Conservation (phyloP, 1,140 invertebrate species). For the Propsilocerus akamusi region DNA sequence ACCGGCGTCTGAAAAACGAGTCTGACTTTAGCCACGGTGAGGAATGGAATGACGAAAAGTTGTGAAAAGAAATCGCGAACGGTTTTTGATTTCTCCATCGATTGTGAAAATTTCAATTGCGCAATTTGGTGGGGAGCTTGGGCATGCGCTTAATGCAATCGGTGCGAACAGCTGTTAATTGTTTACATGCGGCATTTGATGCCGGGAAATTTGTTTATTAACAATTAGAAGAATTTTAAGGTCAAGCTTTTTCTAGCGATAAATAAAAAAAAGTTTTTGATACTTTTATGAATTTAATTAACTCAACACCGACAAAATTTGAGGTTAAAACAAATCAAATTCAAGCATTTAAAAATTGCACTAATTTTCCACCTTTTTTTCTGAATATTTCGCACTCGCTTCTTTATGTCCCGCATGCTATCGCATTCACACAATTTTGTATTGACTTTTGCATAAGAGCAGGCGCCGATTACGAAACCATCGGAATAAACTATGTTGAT, state of each 20-base stretch:
- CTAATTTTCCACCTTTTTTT: neutral
- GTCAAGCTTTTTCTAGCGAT: neutral
- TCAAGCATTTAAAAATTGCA: neutral
- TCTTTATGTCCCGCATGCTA: neutral
- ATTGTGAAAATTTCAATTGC: neutral
- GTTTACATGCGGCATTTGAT: neutral
- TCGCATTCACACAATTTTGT: neutral
- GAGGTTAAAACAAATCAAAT: too few species aligned
- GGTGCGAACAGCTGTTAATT: neutral
- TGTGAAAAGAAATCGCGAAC: neutral
- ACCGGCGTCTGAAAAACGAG: neutral
- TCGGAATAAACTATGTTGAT: too few species aligned
- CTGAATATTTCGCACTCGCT: neutral
- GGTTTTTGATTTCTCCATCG: neutral
- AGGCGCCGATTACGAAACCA: too few species aligned
- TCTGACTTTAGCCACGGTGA: neutral
- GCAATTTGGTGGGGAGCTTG: neutral
- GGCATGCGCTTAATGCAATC: neutral
- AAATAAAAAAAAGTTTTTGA: neutral
- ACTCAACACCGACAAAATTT: neutral
- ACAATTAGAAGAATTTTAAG: neutral
- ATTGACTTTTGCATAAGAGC: neutral
- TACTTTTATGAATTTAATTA: neutral
- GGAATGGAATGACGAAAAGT: neutral
- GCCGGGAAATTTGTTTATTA: neutral